Evolutionary conservation across 1,140 invertebrate genomes (phyloP).

Genomic region (Sarcophaga peregrina): DNA sequence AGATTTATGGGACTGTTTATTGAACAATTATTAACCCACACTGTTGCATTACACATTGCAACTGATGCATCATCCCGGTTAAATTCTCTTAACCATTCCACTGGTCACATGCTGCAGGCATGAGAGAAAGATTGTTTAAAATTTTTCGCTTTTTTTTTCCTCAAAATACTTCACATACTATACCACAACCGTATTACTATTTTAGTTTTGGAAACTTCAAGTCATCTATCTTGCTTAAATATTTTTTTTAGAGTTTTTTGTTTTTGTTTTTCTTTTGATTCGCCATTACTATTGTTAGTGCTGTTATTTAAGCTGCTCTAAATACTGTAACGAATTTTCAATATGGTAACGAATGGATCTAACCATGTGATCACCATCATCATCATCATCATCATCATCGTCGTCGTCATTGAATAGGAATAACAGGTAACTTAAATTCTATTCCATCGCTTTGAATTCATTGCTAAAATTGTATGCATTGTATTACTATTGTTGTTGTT

Average conservation of each 20-base stretch:
- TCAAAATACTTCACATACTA: conserved; percentile 34
- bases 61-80: conserved; percentile 5
- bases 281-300: background rate
- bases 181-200: background rate
- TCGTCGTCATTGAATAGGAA: background rate
- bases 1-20: background rate
- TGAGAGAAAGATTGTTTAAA: background rate
- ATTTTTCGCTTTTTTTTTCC: too few relatives aligned
- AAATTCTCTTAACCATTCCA: background rate
- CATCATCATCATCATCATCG: background rate
- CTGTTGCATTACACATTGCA: background rate
- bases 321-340: conserved; percentile 41
- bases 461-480: conserved; percentile 23
- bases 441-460: background rate
- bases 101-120: background rate
- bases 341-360: conserved; percentile 42
- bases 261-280: background rate
- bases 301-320: conserved; percentile 32
- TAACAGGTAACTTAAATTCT: conserved; percentile 28
- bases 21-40: background rate
- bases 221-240: background rate
- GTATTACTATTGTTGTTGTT: conserved; percentile 14
- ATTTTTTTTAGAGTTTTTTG: background rate
- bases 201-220: background rate
- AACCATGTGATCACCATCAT: conserved; percentile 29